Conservation (phyloP, 2,113 vertebrate genomes). For the Malurus cyaneus region DNA sequence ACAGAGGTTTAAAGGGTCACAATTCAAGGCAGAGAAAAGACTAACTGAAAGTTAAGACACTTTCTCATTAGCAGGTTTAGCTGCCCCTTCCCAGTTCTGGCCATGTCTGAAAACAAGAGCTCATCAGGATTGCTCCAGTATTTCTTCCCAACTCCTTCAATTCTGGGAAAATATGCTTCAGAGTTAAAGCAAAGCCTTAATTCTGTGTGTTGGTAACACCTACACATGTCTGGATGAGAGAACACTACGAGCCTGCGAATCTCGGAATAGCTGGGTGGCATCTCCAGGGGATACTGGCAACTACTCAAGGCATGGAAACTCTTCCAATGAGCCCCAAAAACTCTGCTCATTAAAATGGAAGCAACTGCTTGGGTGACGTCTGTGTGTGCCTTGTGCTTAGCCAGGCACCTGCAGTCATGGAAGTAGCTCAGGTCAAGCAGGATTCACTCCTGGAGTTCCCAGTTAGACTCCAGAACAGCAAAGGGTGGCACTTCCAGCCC, state of each 20-base stretch:
- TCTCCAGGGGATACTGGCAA: constrained; percentile 45
- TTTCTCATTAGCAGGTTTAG: neutral
- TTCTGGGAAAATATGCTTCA: neutral
- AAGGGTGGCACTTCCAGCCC: neutral
- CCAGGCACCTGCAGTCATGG: neutral
- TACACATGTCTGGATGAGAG: constrained; percentile 50
- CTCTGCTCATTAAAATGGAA: neutral
- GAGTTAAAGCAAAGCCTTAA: neutral
- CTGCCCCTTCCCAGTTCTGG: neutral
- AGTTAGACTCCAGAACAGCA: neutral
- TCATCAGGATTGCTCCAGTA: neutral
- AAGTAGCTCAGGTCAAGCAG: neutral
- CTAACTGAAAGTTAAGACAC: neutral
- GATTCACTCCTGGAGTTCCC: neutral
- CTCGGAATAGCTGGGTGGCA: constrained; percentile 41
- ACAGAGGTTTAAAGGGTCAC: neutral
- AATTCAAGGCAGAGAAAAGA: neutral
- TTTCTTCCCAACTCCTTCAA: neutral
- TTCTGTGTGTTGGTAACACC: constrained; percentile 30
- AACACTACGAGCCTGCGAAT: constrained; percentile 35
- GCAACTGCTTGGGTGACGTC: fast-evolving
- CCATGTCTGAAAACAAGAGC: neutral
- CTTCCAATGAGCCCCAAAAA: neutral
- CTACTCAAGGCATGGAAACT: neutral
- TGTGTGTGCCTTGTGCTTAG: neutral